These are phyloP conservation scores for Archegozetes longisetosus DNA, from an alignment of 1,140 invertebrate genomes.

Conservation along the genomic window DNA sequence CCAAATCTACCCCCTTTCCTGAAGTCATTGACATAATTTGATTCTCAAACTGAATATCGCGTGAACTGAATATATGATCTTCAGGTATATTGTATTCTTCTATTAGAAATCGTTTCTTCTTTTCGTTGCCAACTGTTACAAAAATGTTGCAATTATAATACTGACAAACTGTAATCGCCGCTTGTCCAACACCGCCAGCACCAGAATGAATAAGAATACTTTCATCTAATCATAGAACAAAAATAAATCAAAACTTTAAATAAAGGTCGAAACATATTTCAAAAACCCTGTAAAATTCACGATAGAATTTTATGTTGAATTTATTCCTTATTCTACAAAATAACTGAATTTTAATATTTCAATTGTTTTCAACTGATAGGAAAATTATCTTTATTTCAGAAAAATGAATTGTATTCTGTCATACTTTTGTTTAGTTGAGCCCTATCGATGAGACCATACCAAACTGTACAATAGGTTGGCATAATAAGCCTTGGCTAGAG, in stretches of 20 bases:
- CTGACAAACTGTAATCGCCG: conserved; percentile 79
- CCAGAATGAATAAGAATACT: conserved; percentile 82
- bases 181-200: conserved; percentile 87
- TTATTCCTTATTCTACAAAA: no score
- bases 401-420: no score
- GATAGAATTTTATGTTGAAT: no score
- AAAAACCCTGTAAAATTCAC: no score
- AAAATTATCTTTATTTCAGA: no score
- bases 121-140: conserved; percentile 65
- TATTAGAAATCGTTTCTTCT: conserved; percentile 75
- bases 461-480: conserved; percentile 80
- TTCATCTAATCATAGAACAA: conserved; percentile 53
- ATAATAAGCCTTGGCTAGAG: no score
- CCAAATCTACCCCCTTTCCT: conserved; percentile 48
- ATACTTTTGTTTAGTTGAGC: conserved; percentile 66
- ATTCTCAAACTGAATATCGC: conserved; percentile 77
- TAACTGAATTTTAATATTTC: no score
- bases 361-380: no score
- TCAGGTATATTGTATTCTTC: conserved; percentile 63
- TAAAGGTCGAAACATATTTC: no score
- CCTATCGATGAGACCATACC: conserved; percentile 72
- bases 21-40: conserved; percentile 56
- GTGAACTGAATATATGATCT: conserved; percentile 73
- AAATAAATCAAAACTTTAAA: conserved; percentile 30
- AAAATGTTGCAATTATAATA: conserved; percentile 68